Evolutionary conservation across 1,140 invertebrate species (phyloP), one percentile per base, ranked within the genome.

Genomic region (Oncopodura yosiiana): DNA sequence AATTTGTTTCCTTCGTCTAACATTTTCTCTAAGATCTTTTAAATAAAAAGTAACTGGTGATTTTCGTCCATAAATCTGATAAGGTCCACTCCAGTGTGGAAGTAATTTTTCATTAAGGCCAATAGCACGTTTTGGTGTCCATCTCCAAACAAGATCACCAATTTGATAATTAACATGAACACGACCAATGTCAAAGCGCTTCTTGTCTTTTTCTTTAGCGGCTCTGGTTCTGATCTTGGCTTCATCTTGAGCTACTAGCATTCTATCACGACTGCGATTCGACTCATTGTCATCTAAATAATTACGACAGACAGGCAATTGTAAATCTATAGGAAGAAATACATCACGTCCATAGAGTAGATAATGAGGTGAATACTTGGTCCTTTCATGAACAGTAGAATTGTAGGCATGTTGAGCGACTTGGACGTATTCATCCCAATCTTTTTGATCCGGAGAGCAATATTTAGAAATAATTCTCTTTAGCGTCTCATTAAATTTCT

Each of bases 391-490:
- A 2, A 65, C 26, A n/a, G 69, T 63, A 0, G 70, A 71, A 36
- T 76, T 75, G 49, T 73, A 72, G 5, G 66, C 67, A 56, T 73
- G 74, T 11, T 68, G 68, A 0, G 71, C 72, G 16, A 68, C 68
- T 1, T 63, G 65, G 1, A 74, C 50, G 8, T 66, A 70, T 45
- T 67, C 45, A 41, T 75, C 72, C 74, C 74, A 77, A 53, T 75
- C 66, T 9, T 32, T 60, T 11, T 64, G 66, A 23, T 66, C 53
- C 9, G 58, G n/a, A 16, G 61, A 65, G 6, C 69, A 55, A 56
- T 70, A 75, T 55, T 69, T 56, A 24, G 29, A 14, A 24, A 52
- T 43, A 5, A 26, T 53, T 11, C 26, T 27, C 21, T 46, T 46
- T 2, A 49, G 2, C 3, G 49, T 51, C 12, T 30, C 6, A 27